Evolutionary conservation across 2,113 vertebrate genomes (phyloP), one percentile per base, ranked within the genome.

Genomic region (Oplegnathus fasciatus): DNA sequence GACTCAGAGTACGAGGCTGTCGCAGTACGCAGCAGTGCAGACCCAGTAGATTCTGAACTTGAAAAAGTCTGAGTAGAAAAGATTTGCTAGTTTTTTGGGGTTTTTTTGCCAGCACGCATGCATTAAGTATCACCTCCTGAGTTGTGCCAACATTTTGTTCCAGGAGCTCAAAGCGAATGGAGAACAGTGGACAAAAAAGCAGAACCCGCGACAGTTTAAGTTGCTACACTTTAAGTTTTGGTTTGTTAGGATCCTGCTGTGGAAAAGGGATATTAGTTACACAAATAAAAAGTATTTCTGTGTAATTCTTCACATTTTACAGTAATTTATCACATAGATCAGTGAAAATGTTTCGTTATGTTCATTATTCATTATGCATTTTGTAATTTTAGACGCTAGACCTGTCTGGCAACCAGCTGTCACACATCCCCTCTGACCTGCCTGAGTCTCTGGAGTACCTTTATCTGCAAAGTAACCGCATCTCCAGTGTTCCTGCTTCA

Each of bases 381-480:
- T 79, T 82, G 69, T 85, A 50, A 34, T 88, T 93, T 69, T 89
- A 99, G 98, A 96, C 96, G 1, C 93, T 99, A 42, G 98, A 99
- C 88, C 95, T 99, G 28, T 98, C 98, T 9, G 96, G 94, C 22
- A 99, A 99, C 91, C 95, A 96, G 87, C 94, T 99, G 86, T 96
- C 97, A 0, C 97, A 98, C 67, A 91, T 99, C 57, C 98, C 98
- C 0, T 69, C 92, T 32, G 97, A 96, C 89, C 96, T 99, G 69
- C 98, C 98, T 0, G 96, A 97, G 91, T 96, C 97, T 22, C 94
- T 99, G 3, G 97, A 99, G 80, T 98, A 97, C 80, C 93, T 99
- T 10, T 97, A 99, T 89, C 96, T 99, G 75, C 97, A 98, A 92
- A 97, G 95, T 91, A 99, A 99, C 91, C 96, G 95, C 88, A 99